Base-by-base conservation (phyloP, 2,888 invertebrate species). In the Platycheirus albimanus region DNA sequence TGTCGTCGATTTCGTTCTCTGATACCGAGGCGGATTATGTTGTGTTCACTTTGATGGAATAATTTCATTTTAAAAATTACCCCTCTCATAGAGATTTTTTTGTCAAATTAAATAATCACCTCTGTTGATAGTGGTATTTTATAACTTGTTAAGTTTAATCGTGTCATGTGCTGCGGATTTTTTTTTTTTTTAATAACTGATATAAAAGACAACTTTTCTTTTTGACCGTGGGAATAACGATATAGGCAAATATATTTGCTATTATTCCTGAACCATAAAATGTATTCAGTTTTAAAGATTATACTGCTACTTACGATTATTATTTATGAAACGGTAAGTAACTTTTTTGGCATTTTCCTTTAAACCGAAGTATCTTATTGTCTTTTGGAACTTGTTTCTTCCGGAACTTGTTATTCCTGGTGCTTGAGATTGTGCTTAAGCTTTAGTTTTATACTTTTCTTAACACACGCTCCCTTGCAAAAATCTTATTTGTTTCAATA, bases 271-370 rank as follows among this genome's bases (percentile, higher is more conserved):
- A 58, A 41, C 33, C 56, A 71, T 47, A 72, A 67, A 61, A 79
- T 79, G 78, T 67, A 61, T 61, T 45, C 61, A 8, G 51, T 41
- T 58, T 24, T 17, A 24, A 58, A 61, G 33, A 33, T 79, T 7
- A 47, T 79, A 49, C 67, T 79, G 54, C 63, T 79, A 47, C 43
- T 79, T n/a, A n/a, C n/a, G n/a, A n/a, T n/a, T 10, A 19, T 79
- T 24, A 49, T 79, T 24, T 69, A 54, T 54, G 74, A 43, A 67
- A 79, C 74, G 79, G 79, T 79, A 69, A 41, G 79, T 79, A 63
- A 28, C 11, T n/a, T 19, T 45, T 19, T 19, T 43, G n/a, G n/a
- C n/a, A n/a, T n/a, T n/a, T n/a, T n/a, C n/a, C n/a, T n/a, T n/a
- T n/a, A n/a, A n/a, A n/a, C n/a, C n/a, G n/a, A n/a, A n/a, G 24